Evolutionary conservation across 1,140 invertebrate species (phyloP).

Genomic region (Drosophila teissieri): DNA sequence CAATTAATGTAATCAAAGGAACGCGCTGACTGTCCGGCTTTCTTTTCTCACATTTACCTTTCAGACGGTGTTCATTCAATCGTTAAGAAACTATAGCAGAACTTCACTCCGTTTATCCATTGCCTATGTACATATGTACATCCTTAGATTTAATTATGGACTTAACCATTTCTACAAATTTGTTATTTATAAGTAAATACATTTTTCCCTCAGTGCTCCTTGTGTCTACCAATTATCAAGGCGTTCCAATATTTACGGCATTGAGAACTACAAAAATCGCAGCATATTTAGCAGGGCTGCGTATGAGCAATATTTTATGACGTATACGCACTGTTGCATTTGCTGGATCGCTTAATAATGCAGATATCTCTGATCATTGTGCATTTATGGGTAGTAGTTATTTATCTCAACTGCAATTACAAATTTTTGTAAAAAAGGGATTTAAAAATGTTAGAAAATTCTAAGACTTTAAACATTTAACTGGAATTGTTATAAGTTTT

Average conservation of each 20-base stretch:
- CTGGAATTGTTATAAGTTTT: no score
- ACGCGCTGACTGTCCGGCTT: slow-evolving; percentile 14
- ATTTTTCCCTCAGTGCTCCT: not conserved
- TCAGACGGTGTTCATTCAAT: slow-evolving; percentile 1
- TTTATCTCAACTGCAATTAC: no score
- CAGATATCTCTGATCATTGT: no score
- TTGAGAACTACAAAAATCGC: not conserved
- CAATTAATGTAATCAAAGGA: slow-evolving; percentile 61
- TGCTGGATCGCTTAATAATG: not conserved
- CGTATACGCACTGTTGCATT: not conserved
- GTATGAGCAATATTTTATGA: slow-evolving; percentile 11
- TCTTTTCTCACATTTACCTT: slow-evolving; percentile 19
- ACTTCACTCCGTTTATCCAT: no score
- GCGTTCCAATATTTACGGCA: not conserved
- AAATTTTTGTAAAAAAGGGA: no score
- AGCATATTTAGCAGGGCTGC: not conserved
- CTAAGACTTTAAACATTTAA: no score
- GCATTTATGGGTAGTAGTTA: no score
- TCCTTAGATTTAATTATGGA: no score
- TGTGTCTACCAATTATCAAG: not conserved
- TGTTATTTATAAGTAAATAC: not conserved
- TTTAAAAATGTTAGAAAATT: no score
- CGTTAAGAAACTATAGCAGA: no score
- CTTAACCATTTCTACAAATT: no score
- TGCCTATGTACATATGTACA: no score